Conservation (phyloP, 2,797 vertebrate genomes). For the Melanotaenia maccullochi region DNA sequence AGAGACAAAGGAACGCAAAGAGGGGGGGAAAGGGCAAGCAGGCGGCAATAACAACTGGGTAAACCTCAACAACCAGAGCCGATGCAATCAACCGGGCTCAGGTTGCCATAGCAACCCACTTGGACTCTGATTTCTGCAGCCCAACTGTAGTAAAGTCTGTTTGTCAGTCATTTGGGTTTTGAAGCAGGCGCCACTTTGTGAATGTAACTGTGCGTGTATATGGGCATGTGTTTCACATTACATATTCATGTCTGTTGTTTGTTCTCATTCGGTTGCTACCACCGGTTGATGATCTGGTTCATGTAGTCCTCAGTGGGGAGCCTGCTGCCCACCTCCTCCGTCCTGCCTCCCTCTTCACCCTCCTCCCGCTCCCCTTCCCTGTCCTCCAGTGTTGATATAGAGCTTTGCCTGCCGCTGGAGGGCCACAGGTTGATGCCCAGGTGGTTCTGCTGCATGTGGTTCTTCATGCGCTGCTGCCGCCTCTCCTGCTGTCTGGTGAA, state of each 20-base stretch:
- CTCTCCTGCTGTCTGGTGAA: conserved; percentile 94
- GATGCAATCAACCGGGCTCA: conserved; percentile 55
- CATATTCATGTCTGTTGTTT: conserved; percentile 47
- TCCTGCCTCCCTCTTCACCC: conserved; percentile 81
- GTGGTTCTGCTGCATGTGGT: conserved; percentile 88
- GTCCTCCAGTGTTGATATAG: conserved; percentile 72
- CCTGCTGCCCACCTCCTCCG: conserved; percentile 87
- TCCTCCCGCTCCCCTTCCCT: conserved; percentile 65
- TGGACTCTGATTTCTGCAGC: conserved; percentile 35
- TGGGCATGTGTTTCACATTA: conserved; percentile 58
- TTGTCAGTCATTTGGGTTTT: conserved; percentile 52
- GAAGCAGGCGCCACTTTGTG: conserved; percentile 40
- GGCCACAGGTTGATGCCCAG: conserved; percentile 79
- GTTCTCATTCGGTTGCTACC: conserved; percentile 86
- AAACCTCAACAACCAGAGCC: conserved; percentile 57
- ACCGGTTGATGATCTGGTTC: conserved; percentile 99
- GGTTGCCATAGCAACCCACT: conserved; percentile 69
- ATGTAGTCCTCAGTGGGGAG: conserved; percentile 99
- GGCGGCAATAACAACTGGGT: conserved; percentile 64
- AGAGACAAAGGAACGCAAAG: conserved; percentile 38
- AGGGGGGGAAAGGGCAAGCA: conserved; percentile 40
- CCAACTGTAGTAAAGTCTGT: conserved; percentile 49
- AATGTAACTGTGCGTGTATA: conserved; percentile 23
- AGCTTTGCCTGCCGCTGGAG: conserved; percentile 69
- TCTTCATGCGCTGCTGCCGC: conserved; percentile 91